Evolutionary conservation across 1,140 invertebrate species (phyloP).

Genomic region (Laupala kohalensis): DNA sequence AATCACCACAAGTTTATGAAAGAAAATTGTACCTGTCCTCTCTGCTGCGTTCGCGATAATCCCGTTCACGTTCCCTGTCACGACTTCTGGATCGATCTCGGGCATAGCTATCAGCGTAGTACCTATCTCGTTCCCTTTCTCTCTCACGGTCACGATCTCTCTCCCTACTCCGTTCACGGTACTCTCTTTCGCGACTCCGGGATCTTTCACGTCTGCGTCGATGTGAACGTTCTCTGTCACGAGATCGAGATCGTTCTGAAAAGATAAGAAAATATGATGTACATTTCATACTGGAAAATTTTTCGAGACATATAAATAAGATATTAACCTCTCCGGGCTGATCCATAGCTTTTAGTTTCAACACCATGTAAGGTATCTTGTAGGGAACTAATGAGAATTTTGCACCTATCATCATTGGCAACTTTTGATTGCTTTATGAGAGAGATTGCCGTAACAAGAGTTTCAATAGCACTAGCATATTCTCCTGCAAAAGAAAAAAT

Average conservation of each 20-base stretch:
- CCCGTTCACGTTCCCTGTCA: conserved; percentile 35
- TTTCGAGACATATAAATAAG: background rate
- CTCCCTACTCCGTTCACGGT: conserved; percentile 55
- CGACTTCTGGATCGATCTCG: conserved; percentile 30
- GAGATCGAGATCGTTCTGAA: conserved; percentile 54
- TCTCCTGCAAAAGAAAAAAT: conserved; percentile 48
- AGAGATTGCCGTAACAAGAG: conserved; percentile 94
- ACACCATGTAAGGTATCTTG: conserved; percentile 94
- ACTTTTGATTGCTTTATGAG: conserved; percentile 98
- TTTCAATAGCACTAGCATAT: conserved; percentile 95
- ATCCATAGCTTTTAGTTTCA: conserved; percentile 90
- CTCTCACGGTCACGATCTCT: conserved; percentile 36
- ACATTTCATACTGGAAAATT: conserved; percentile 7
- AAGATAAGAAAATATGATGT: conserved; percentile 12
- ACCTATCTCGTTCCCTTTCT: conserved; percentile 23
- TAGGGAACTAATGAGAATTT: conserved; percentile 91
- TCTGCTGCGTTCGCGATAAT: conserved; percentile 48
- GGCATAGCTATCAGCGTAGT: conserved; percentile 27
- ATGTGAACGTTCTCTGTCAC: conserved; percentile 58
- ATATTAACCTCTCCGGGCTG: conserved; percentile 39
- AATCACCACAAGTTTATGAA: background rate
- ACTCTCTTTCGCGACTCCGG: conserved; percentile 62
- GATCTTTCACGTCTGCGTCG: conserved; percentile 58
- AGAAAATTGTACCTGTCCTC: conserved; percentile 50
- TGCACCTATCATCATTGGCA: conserved; percentile 93